phyloP scores from a whole-genome alignment of 92 coral and sea anemone genomes.

The Zoanthus solanderi region DNA sequence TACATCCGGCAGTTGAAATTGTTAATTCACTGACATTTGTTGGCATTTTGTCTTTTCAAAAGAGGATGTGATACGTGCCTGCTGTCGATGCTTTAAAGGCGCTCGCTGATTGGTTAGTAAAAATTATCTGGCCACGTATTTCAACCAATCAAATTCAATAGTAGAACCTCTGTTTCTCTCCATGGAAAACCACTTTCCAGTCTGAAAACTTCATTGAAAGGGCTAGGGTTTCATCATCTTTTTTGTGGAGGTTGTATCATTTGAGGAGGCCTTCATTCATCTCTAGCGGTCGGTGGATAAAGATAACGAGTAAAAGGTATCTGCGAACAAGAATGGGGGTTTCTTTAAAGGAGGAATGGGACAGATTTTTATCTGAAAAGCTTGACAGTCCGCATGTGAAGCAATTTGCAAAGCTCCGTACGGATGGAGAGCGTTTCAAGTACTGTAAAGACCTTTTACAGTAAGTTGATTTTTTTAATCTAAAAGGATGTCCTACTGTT shows the following conservation, averaged over 20 bases:
- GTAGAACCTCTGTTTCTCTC: background rate
- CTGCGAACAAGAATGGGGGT: slow-evolving; percentile 56
- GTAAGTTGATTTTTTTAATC: slow-evolving; percentile 54
- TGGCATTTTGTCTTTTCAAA: too few relatives aligned
- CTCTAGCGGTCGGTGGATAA: slow-evolving; percentile 11
- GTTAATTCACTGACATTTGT: too few relatives aligned
- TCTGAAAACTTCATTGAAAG: background rate
- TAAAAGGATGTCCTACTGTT: background rate
- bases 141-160: slow-evolving; percentile 17
- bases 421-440: slow-evolving; percentile 85
- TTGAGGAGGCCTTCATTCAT: slow-evolving; percentile 2
- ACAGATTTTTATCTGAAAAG: slow-evolving; percentile 76
- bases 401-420: slow-evolving; percentile 80
- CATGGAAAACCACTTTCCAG: slow-evolving; percentile 46
- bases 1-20: too few relatives aligned
- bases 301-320: background rate
- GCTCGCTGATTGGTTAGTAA: slow-evolving; percentile 33
- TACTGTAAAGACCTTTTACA: slow-evolving; percentile 80
- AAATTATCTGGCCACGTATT: slow-evolving; percentile 10
- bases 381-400: slow-evolving; percentile 79
- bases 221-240: slow-evolving; percentile 34
- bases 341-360: slow-evolving; percentile 82
- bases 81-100: background rate
- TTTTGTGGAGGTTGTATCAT: background rate
- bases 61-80: too few relatives aligned